phyloP scores from a whole-genome alignment of 1,140 invertebrate genomes.

The Drosophila nigrodunni region DNA sequence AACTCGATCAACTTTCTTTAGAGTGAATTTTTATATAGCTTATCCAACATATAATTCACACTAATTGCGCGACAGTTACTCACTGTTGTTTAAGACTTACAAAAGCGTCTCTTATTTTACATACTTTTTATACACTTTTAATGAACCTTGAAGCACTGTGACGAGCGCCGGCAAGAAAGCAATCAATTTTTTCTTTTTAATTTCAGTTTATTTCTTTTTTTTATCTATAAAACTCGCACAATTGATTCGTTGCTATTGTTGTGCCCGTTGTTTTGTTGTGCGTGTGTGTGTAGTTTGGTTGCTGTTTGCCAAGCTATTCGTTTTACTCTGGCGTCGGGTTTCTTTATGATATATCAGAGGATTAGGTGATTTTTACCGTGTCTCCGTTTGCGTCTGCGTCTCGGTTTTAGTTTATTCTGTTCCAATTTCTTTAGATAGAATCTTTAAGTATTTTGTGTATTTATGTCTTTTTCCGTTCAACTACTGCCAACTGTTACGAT shows the following conservation, averaged over 20 bases:
- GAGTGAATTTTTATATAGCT: not conserved
- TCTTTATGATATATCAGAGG: conserved; percentile 28
- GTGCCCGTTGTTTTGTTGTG: conserved; percentile 2
- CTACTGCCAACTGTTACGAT: conserved; percentile 27
- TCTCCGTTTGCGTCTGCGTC: no score
- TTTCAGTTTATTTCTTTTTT: conserved; percentile 58
- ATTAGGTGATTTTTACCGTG: conserved; percentile 17
- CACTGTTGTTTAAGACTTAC: not conserved
- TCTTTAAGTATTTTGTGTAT: conserved; percentile 7
- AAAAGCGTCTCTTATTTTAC: conserved; percentile 1
- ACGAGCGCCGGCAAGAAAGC: conserved; percentile 66
- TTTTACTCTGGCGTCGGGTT: conserved; percentile 32
- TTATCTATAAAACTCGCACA: conserved; percentile 26
- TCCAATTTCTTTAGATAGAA: conserved; percentile 22
- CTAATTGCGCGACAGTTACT: not conserved
- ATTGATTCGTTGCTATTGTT: conserved; percentile 30
- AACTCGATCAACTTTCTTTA: not conserved
- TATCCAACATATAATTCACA: no score
- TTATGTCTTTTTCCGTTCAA: conserved; percentile 27
- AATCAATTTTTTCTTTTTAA: conserved; percentile 69
- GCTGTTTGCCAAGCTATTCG: conserved; percentile 18
- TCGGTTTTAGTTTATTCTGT: not conserved
- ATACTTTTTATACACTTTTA: conserved; percentile 16
- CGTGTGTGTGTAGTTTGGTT: not conserved
- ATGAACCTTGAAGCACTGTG: conserved; percentile 55